A percentile compares a stretch with the other conserved stretches of the same genome.
phyloP scores from a whole-genome alignment of 37 sponge, comb jelly and placozoan species.

The Oopsacas minuta region DNA sequence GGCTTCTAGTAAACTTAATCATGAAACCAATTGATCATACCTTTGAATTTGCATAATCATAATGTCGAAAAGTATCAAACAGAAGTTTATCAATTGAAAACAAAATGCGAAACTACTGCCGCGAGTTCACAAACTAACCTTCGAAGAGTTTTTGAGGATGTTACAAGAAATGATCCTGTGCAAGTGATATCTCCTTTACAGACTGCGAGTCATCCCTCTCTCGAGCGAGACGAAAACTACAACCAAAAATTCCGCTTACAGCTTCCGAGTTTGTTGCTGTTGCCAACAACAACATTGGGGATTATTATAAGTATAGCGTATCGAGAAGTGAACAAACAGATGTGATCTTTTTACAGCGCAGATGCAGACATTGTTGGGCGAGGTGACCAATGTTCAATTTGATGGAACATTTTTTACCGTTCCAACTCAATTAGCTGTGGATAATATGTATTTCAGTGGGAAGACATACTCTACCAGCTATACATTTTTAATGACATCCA shows the following conservation, averaged over 20 bases:
- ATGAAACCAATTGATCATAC: background rate
- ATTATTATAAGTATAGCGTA: background rate
- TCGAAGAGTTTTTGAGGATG: slow-evolving; percentile 6
- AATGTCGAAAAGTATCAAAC: background rate
- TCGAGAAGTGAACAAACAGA: background rate
- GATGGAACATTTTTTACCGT: background rate
- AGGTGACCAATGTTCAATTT: background rate
- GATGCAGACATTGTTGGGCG: background rate
- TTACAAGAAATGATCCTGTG: background rate
- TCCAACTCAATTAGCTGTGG: background rate
- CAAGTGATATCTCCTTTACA: background rate
- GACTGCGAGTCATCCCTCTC: background rate
- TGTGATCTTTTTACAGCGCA: background rate
- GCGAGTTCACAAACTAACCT: background rate
- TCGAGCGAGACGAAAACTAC: background rate
- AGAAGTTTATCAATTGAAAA: background rate
- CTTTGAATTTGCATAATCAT: background rate
- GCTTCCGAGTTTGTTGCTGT: background rate
- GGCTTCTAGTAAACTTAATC: background rate
- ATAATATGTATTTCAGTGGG: background rate
- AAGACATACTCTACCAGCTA: background rate
- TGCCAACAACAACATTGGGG: background rate
- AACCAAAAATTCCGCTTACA: background rate
- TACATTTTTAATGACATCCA: background rate
- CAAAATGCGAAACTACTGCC: slow-evolving; percentile 3